Evolutionary conservation across 2,113 vertebrate species (phyloP).

Genomic region (Amphiprion percula): DNA sequence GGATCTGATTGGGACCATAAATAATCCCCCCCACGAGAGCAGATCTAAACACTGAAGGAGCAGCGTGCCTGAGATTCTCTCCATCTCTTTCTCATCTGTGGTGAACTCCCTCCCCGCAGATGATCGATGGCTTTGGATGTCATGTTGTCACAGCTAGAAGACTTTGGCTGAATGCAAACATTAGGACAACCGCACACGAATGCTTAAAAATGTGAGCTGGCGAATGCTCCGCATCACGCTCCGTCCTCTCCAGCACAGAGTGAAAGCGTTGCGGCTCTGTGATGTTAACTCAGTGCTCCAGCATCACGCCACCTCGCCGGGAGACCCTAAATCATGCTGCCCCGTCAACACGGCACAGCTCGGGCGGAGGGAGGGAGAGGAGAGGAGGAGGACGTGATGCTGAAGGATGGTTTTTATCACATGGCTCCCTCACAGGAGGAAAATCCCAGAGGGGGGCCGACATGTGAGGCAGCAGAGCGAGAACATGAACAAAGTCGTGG

Average conservation of each 20-base stretch:
- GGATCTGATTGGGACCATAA: slow-evolving; percentile 75
- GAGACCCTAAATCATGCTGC: slow-evolving; percentile 60
- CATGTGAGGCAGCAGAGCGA: slow-evolving; percentile 4
- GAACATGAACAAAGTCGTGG: slow-evolving; percentile 43
- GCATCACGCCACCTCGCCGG: slow-evolving; percentile 33
- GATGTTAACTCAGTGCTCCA: slow-evolving; percentile 28
- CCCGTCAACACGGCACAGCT: slow-evolving; percentile 42
- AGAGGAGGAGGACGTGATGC: slow-evolving; percentile 22
- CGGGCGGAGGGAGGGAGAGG: neutral
- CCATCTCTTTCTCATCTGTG: slow-evolving; percentile 51
- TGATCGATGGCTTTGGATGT: slow-evolving; percentile 59
- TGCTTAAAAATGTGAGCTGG: neutral
- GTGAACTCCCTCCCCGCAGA: slow-evolving; percentile 25
- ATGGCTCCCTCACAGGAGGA: slow-evolving; percentile 27
- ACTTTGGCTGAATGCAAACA: slow-evolving; percentile 43
- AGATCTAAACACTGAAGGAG: slow-evolving; percentile 60
- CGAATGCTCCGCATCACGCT: neutral
- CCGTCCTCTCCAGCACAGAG: slow-evolving; percentile 13
- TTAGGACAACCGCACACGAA: neutral
- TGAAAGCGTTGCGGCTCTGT: slow-evolving; percentile 9
- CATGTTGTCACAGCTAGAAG: slow-evolving; percentile 33
- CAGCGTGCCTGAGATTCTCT: slow-evolving; percentile 49
- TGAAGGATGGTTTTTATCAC: slow-evolving; percentile 54
- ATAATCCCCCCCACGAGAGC: slow-evolving; percentile 64
- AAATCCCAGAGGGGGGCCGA: neutral